A percentile compares a stretch with the other conserved stretches of the same genome.
These are phyloP conservation scores for Hermaeophaga mercurialis DNA, from an alignment of 2,888 invertebrate species.

Conservation along the genomic window DNA sequence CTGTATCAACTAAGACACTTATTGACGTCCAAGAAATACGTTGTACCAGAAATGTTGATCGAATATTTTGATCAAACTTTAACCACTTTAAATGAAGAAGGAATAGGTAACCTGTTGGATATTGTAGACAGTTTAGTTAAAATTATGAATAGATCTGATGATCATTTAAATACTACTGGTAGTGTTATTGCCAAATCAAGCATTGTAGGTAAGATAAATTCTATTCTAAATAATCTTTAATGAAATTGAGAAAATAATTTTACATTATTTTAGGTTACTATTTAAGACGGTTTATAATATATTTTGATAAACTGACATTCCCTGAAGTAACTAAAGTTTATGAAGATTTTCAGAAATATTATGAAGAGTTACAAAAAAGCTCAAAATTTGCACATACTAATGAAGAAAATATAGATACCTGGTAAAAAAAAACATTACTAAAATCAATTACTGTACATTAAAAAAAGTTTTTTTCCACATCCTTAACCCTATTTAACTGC, in stretches of 20 bases:
- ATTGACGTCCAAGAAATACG: conserved; percentile 67
- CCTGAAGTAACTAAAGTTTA: conserved; percentile 79
- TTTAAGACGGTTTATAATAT: conserved; percentile 78
- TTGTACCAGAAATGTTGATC: conserved; percentile 63
- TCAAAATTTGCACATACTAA: conserved; percentile 27
- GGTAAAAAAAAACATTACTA: conserved; percentile 32
- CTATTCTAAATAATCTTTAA: conserved; percentile 42
- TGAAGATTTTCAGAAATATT: conserved; percentile 73
- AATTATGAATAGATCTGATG: conserved; percentile 39
- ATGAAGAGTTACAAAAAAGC: conserved; percentile 49
- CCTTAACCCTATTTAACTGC: too few species aligned
- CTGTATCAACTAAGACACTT: conserved; percentile 69
- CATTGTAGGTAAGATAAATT: conserved; percentile 63
- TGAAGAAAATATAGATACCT: conserved; percentile 37
- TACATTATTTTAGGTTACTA: conserved; percentile 70
- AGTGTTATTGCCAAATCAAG: conserved; percentile 65
- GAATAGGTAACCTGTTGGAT: conserved; percentile 55
- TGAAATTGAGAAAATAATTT: background rate
- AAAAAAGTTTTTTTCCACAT: too few species aligned
- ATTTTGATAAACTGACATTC: conserved; percentile 83
- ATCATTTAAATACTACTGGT: conserved; percentile 25
- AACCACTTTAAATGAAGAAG: conserved; percentile 63
- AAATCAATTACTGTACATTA: too few species aligned
- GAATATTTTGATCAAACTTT: conserved; percentile 66
- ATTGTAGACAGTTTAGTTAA: conserved; percentile 49